phyloP scores from a whole-genome alignment of 2,797 vertebrate genomes.

The Diceros bicornis region DNA sequence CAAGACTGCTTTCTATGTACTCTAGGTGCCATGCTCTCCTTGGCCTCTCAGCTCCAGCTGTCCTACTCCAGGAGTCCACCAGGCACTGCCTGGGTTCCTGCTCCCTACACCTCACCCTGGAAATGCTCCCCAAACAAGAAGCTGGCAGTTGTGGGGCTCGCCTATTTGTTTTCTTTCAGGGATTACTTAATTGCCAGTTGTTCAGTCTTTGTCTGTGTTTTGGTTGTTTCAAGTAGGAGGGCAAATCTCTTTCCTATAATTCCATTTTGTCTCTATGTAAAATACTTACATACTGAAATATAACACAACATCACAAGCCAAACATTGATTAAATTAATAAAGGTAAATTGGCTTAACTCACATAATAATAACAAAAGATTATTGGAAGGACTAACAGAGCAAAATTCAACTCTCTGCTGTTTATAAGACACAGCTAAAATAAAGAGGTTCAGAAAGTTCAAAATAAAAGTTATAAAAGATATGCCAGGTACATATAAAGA shows the following conservation, averaged over 20 bases:
- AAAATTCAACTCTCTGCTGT: background rate
- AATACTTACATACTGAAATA: background rate
- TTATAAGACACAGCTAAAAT: background rate
- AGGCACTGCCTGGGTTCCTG: background rate
- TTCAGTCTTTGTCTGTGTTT: background rate
- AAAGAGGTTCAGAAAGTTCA: background rate
- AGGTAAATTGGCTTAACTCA: background rate
- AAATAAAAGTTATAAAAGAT: background rate
- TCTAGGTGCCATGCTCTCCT: background rate
- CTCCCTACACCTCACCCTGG: background rate
- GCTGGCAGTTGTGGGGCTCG: background rate
- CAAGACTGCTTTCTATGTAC: background rate
- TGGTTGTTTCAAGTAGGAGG: background rate
- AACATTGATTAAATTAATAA: background rate
- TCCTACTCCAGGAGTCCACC: background rate
- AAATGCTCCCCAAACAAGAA: background rate
- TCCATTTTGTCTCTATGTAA: background rate
- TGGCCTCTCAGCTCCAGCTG: background rate
- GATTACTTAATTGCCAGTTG: background rate
- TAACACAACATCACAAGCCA: background rate
- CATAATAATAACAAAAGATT: background rate
- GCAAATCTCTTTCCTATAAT: background rate
- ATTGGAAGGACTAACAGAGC: background rate
- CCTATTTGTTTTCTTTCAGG: background rate
- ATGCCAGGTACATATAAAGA: background rate